These are phyloP conservation scores for Philopotamus ludificatus DNA, from an alignment of 1,140 invertebrate species.

Conservation along the genomic window DNA sequence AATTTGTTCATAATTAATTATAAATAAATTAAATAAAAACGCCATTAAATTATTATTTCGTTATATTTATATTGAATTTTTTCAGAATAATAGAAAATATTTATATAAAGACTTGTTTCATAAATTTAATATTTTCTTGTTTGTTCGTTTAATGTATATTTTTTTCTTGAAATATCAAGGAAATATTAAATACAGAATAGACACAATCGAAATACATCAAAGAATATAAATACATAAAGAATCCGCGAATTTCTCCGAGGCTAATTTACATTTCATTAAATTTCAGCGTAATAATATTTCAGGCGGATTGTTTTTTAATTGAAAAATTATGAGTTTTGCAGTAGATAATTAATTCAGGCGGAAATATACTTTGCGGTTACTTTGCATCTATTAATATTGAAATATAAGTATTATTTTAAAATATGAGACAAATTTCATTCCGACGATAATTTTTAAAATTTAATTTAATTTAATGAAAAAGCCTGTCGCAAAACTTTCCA, in stretches of 20 bases:
- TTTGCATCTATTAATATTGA: background rate
- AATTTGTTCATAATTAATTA: too few relatives aligned
- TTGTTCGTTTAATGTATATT: too few relatives aligned
- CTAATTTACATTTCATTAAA: constrained; percentile 28
- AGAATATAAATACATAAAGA: background rate
- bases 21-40: too few relatives aligned
- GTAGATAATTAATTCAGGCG: background rate
- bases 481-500: background rate
- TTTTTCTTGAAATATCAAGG: too few relatives aligned
- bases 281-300: background rate
- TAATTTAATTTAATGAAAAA: constrained; percentile 14
- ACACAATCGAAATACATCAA: background rate
- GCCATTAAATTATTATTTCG: too few relatives aligned
- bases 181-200: too few relatives aligned
- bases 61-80: too few relatives aligned
- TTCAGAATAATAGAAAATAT: too few relatives aligned
- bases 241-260: background rate
- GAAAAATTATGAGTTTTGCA: background rate
- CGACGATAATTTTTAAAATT: background rate
- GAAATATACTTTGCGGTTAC: background rate
- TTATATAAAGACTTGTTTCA: too few relatives aligned
- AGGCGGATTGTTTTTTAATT: background rate
- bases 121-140: too few relatives aligned
- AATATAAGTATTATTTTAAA: too few relatives aligned
- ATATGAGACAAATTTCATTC: too few relatives aligned